These are phyloP conservation scores for Antennarius maculatus DNA, from an alignment of 2,797 vertebrate genomes.

Conservation along the genomic window DNA sequence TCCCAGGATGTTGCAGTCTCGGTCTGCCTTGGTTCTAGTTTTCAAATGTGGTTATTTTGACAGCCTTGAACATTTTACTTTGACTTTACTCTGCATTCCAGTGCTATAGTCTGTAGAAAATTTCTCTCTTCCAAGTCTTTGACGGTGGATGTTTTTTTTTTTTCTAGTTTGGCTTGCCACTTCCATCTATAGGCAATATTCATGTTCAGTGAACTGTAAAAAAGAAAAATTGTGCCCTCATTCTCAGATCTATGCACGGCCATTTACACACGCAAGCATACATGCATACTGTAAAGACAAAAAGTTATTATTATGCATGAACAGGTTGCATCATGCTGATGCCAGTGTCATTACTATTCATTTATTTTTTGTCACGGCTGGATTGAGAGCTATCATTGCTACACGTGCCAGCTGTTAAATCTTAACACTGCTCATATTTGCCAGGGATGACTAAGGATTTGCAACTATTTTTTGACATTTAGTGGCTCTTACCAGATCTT, in stretches of 20 bases:
- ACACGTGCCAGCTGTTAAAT: slow-evolving; percentile 12
- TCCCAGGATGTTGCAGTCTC: no score
- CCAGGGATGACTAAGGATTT: slow-evolving; percentile 5
- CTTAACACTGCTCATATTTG: slow-evolving; percentile 3
- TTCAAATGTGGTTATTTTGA: background rate
- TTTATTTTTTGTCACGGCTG: slow-evolving; percentile 30
- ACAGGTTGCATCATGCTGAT: slow-evolving; percentile 7
- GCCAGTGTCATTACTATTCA: slow-evolving; percentile 42
- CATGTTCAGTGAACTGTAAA: slow-evolving; percentile 76
- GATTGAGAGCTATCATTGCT: slow-evolving; percentile 12
- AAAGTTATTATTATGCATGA: slow-evolving; percentile 53
- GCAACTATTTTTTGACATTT: slow-evolving; percentile 7
- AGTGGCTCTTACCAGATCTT: slow-evolving; percentile 18
- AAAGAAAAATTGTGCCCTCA: slow-evolving; percentile 59
- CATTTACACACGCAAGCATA: slow-evolving; percentile 51
- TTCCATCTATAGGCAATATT: slow-evolving; percentile 71
- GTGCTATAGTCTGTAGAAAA: slow-evolving; percentile 1
- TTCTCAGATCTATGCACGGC: slow-evolving; percentile 52
- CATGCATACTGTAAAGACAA: slow-evolving; percentile 34
- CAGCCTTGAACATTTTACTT: slow-evolving; percentile 32
- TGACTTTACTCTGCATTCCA: slow-evolving; percentile 14
- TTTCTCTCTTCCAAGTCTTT: slow-evolving; percentile 11
- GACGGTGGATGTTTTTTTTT: slow-evolving; percentile 21
- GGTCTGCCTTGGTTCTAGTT: no score
- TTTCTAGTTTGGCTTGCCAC: slow-evolving; percentile 53